Conservation (phyloP, 2,888 invertebrate genomes). For the Chrysolina americana region DNA sequence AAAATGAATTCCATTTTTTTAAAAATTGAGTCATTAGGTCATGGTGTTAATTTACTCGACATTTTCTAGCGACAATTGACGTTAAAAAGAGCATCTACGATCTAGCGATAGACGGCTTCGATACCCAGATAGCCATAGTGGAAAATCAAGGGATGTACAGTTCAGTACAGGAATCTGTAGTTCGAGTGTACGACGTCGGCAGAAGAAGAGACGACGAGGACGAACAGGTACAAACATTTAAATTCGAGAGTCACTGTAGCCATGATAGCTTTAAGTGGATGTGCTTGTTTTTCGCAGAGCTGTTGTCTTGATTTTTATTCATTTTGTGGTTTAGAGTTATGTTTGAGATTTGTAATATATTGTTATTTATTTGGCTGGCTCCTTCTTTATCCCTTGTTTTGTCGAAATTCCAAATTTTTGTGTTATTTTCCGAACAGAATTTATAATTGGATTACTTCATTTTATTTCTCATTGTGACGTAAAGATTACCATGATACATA, state of each 20-base stretch:
- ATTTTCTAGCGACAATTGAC: conserved; percentile 87
- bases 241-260: neutral
- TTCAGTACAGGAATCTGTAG: conserved; percentile 89
- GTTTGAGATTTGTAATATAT: conserved; percentile 15
- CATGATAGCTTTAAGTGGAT: conserved; percentile 2
- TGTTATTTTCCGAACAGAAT: neutral
- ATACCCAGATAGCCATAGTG: conserved; percentile 91
- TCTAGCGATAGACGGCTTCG: conserved; percentile 85
- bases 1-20: too few relatives aligned
- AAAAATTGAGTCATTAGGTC: neutral
- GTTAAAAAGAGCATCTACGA: conserved; percentile 92
- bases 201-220: conserved; percentile 89
- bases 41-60: neutral
- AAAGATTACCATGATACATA: too few relatives aligned
- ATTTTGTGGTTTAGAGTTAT: neutral
- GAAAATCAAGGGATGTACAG: conserved; percentile 91
- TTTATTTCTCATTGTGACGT: neutral
- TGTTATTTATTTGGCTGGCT: neutral
- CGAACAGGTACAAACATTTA: conserved; percentile 76
- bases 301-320: conserved; percentile 2
- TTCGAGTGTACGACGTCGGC: conserved; percentile 94
- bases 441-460: neutral
- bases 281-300: neutral
- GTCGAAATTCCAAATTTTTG: conserved; percentile 16
- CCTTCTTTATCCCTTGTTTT: conserved; percentile 10